phyloP scores from a whole-genome alignment of 2,888 invertebrate species.

The Xylota segnis region DNA sequence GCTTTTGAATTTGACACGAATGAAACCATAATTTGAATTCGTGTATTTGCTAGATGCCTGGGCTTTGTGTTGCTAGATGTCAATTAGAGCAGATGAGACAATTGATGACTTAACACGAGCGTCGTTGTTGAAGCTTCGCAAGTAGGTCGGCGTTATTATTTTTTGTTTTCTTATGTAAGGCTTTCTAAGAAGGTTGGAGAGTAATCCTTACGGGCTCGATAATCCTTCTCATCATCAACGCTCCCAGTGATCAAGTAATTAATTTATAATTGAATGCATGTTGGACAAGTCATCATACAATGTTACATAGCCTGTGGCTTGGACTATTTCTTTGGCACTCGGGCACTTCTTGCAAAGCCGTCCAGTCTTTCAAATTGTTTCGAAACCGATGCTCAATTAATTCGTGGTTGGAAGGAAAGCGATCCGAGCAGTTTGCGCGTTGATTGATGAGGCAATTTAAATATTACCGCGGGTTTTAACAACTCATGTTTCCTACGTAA shows the following conservation, averaged over 20 bases:
- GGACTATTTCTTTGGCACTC: conserved; percentile 14
- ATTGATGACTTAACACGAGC: conserved; percentile 50
- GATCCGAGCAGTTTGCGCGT: conserved; percentile 12
- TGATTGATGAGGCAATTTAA: conserved; percentile 40
- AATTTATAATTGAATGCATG: conserved; percentile 20
- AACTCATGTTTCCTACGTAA: conserved; percentile 43
- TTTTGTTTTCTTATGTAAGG: conserved; percentile 23
- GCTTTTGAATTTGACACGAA: conserved; percentile 59
- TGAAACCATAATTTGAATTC: conserved; percentile 29
- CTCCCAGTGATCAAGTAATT: conserved; percentile 8
- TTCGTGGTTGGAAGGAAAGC: conserved; percentile 35
- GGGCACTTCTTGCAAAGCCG: neutral
- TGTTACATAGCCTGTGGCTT: conserved; percentile 9
- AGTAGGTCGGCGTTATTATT: conserved; percentile 13
- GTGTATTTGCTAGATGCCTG: conserved; percentile 15
- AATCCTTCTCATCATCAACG: conserved; percentile 9
- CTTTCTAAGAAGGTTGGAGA: neutral
- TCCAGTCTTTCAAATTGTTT: conserved; percentile 26
- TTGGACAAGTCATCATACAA: conserved; percentile 5
- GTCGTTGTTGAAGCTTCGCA: conserved; percentile 7
- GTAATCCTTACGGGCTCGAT: conserved; percentile 1
- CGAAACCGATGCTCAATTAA: conserved; percentile 33
- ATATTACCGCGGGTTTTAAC: conserved; percentile 19
- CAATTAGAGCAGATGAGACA: conserved; percentile 41
- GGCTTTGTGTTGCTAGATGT: conserved; percentile 7